Evolutionary conservation across 2,797 vertebrate species (phyloP).

Genomic region (Chelon labrosus): DNA sequence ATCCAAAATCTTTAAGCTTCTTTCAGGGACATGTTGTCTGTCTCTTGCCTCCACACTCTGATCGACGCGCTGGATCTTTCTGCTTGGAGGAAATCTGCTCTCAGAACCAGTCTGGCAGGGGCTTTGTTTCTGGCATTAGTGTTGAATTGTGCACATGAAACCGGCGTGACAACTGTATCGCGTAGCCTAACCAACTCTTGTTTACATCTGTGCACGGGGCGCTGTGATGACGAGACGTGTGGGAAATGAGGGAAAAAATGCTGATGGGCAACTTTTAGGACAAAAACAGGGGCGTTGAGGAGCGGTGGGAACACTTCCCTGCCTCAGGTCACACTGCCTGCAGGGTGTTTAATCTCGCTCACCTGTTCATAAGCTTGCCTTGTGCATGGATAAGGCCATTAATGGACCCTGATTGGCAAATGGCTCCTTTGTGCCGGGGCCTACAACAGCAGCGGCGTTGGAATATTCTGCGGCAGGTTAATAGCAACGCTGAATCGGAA

Average conservation of each 20-base stretch:
- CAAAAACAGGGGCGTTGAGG: conserved; percentile 35
- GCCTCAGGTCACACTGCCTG: conserved; percentile 50
- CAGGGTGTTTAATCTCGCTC: conserved; percentile 32
- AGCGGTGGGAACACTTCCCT: conserved; percentile 53
- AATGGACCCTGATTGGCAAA: conserved; percentile 59
- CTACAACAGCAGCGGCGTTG: conserved; percentile 33
- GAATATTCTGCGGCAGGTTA: conserved; percentile 75
- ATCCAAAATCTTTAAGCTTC: background rate
- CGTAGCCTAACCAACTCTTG: conserved; percentile 46
- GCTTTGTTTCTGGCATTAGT: conserved; percentile 35
- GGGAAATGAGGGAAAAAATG: conserved; percentile 59
- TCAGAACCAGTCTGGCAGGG: conserved; percentile 76
- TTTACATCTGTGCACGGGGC: conserved; percentile 25
- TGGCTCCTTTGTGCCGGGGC: conserved; percentile 37
- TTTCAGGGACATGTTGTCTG: background rate
- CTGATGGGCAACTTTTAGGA: conserved; percentile 55
- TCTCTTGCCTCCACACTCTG: background rate
- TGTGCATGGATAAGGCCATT: conserved; percentile 45
- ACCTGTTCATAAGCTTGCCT: conserved; percentile 32
- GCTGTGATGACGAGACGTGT: conserved; percentile 38
- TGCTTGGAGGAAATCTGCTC: conserved; percentile 5
- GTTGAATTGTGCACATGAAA: conserved; percentile 42
- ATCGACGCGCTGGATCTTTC: conserved; percentile 22
- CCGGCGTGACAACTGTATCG: conserved; percentile 72
- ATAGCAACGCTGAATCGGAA: conserved; percentile 83